These are phyloP conservation scores for Drepanosiphum platanoidis DNA, from an alignment of 2,888 invertebrate species.

Conservation along the genomic window DNA sequence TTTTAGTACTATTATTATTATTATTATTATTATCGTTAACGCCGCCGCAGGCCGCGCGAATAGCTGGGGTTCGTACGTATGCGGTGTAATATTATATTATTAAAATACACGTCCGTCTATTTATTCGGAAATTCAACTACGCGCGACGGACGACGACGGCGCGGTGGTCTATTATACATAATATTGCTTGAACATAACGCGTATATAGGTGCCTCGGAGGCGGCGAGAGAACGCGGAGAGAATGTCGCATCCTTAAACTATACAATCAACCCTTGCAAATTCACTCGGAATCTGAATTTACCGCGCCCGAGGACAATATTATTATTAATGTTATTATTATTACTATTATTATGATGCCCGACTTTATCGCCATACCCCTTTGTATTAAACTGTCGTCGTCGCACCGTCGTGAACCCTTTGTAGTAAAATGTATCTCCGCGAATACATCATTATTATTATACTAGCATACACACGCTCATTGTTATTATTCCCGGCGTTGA, in stretches of 20 bases:
- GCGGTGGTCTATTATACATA: no score
- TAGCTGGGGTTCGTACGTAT: no score
- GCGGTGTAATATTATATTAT: neutral
- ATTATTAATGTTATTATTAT: slow-evolving; percentile 7
- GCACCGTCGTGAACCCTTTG: neutral
- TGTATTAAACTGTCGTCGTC: slow-evolving; percentile 29
- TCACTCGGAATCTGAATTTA: slow-evolving; percentile 50
- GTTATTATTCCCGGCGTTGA: no score
- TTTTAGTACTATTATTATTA: no score
- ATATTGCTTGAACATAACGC: neutral
- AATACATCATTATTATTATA: neutral
- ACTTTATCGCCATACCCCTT: slow-evolving; percentile 46
- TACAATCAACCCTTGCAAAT: slow-evolving; percentile 49
- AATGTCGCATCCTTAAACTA: neutral
- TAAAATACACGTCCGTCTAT: neutral
- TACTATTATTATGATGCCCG: slow-evolving; percentile 26
- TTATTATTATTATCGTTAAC: no score
- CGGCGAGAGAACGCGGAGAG: neutral
- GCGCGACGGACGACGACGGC: neutral
- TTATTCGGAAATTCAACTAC: no score
- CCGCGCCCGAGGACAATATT: slow-evolving; percentile 13
- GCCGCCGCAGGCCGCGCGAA: no score
- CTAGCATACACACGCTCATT: neutral
- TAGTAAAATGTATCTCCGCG: neutral
- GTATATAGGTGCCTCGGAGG: no score